phyloP scores from a whole-genome alignment of 1,140 invertebrate genomes.

The Lepidostoma basale region DNA sequence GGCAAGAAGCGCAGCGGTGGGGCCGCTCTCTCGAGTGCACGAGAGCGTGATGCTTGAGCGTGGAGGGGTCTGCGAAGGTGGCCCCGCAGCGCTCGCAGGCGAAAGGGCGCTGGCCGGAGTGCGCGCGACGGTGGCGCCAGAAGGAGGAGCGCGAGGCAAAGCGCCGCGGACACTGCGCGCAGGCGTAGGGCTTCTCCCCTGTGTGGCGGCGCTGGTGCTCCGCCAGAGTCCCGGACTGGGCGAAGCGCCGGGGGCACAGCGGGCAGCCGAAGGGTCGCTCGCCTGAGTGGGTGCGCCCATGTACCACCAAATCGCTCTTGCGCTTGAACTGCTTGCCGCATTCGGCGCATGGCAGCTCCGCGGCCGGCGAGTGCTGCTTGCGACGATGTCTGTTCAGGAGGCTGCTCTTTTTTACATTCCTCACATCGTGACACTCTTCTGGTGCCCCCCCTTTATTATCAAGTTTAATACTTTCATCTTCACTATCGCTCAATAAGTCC shows the following conservation, averaged over 20 bases:
- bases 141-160: conserved; percentile 56
- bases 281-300: conserved; percentile 67
- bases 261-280: conserved; percentile 66
- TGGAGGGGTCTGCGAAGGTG: conserved; percentile 60
- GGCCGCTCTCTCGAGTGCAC: conserved; percentile 43
- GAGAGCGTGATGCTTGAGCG: conserved; percentile 61
- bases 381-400: background rate
- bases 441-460: too few relatives aligned
- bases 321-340: conserved; percentile 63
- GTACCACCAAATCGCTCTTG: conserved; percentile 53
- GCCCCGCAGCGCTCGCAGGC: conserved; percentile 64
- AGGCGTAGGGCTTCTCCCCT: conserved; percentile 57
- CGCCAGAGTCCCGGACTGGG: conserved; percentile 55
- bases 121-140: conserved; percentile 51
- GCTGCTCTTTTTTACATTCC: too few relatives aligned
- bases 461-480: background rate
- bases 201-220: conserved; percentile 56
- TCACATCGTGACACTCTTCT: too few relatives aligned
- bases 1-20: conserved; percentile 48
- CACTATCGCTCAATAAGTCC: background rate
- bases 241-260: conserved; percentile 58
- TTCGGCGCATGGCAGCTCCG: conserved; percentile 64
- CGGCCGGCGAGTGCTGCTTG: background rate
- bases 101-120: conserved; percentile 54
- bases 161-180: conserved; percentile 63